Evolutionary conservation across 1,140 invertebrate genomes (phyloP).

Genomic region (Tetragonula clypearis): DNA sequence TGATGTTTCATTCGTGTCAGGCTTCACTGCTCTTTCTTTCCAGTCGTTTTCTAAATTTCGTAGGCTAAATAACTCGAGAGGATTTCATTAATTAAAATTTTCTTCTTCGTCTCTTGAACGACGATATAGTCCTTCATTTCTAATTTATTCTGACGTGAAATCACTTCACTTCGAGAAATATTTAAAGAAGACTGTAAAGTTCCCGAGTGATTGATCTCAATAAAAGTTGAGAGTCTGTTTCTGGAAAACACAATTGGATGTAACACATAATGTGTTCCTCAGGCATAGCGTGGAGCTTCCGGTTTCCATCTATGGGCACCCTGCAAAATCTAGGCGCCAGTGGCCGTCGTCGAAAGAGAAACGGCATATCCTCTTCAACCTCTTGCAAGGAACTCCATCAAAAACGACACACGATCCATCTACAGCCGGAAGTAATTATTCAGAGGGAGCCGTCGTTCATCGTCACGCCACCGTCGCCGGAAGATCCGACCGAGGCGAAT

Average conservation of each 20-base stretch:
- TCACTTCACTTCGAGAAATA: background rate
- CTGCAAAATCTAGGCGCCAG: conserved; percentile 70
- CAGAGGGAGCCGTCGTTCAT: conserved; percentile 64
- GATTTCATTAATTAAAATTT: background rate
- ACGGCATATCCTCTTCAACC: conserved; percentile 59
- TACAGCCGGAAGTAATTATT: conserved; percentile 68
- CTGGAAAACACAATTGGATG: background rate
- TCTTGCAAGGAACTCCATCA: conserved; percentile 68
- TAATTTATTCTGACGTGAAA: no score
- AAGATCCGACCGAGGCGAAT: conserved; percentile 22
- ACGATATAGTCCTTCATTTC: background rate
- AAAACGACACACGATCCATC: conserved; percentile 69
- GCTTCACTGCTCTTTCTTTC: background rate
- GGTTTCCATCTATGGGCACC: conserved; percentile 75
- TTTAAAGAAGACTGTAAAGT: background rate
- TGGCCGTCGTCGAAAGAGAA: conserved; percentile 67
- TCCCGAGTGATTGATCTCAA: background rate
- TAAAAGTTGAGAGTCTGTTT: background rate
- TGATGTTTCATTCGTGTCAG: background rate
- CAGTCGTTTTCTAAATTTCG: background rate
- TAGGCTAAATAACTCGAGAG: background rate
- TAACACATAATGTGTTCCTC: background rate
- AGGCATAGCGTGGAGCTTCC: conserved; percentile 80
- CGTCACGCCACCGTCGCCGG: conserved; percentile 65
- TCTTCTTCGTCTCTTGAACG: no score